These are phyloP conservation scores for Macrocentrus cingulum DNA, from an alignment of 1,140 invertebrate genomes.

Conservation along the genomic window DNA sequence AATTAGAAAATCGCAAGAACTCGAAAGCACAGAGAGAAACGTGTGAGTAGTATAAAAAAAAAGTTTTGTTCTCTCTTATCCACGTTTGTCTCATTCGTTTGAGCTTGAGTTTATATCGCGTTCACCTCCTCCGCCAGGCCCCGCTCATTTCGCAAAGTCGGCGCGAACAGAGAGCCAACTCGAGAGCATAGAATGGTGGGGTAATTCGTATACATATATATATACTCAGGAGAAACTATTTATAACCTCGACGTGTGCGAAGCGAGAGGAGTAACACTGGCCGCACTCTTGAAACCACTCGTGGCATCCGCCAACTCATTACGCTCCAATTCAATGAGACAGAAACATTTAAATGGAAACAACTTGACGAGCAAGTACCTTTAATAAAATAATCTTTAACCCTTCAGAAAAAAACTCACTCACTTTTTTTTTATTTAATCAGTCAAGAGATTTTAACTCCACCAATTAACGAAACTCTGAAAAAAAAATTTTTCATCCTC, in stretches of 20 bases:
- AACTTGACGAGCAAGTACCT: slow-evolving; percentile 5
- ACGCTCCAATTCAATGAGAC: too few species aligned
- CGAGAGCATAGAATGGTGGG: not conserved
- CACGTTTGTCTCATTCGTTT: not conserved
- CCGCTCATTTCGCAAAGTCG: slow-evolving; percentile 11
- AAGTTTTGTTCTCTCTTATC: not conserved
- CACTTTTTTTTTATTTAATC: too few species aligned
- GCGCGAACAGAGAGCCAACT: not conserved
- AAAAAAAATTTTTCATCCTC: too few species aligned
- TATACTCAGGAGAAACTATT: slow-evolving; percentile 7
- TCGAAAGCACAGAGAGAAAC: not conserved
- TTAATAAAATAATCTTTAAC: too few species aligned
- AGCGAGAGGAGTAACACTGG: slow-evolving; percentile 4
- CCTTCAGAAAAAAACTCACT: too few species aligned
- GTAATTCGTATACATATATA: slow-evolving; percentile 6
- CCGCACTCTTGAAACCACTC: not conserved
- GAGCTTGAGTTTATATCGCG: too few species aligned
- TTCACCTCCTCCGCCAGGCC: not conserved
- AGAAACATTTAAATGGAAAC: too few species aligned
- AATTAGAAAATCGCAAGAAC: slow-evolving; percentile 12
- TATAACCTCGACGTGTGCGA: slow-evolving; percentile 2
- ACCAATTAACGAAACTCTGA: too few species aligned
- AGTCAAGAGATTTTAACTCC: too few species aligned
- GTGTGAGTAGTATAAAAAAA: not conserved
- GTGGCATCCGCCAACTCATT: not conserved